Conservation (phyloP, 2,113 vertebrate genomes). For the Pterocles burchelli region DNA sequence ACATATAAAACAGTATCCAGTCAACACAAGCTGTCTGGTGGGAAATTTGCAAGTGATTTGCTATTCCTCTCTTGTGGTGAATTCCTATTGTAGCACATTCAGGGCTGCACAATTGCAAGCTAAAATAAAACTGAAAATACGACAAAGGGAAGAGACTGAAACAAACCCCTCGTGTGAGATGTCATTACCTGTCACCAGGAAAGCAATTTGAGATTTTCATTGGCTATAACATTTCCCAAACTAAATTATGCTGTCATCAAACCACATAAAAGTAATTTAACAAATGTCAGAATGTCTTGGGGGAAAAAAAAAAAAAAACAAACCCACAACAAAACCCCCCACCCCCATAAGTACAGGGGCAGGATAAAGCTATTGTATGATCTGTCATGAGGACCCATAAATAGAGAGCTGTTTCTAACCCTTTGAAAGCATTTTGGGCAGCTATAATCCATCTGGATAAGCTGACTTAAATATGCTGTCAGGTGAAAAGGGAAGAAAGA, state of each 20-base stretch:
- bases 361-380: background rate
- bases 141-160: background rate
- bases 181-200: background rate
- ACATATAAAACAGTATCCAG: background rate
- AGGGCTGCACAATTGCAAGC: background rate
- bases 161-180: background rate
- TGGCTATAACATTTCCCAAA: background rate
- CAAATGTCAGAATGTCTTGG: background rate
- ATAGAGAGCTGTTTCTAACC: background rate
- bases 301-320: fast-evolving
- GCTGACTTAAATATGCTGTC: background rate
- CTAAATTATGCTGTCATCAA: background rate
- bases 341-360: background rate
- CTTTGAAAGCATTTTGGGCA: background rate
- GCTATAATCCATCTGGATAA: background rate
- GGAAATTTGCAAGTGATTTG: background rate
- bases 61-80: background rate
- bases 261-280: background rate
- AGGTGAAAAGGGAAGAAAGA: background rate
- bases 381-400: background rate
- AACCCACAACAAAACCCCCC: no score
- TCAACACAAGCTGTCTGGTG: background rate
- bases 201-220: background rate
- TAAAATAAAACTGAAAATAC: background rate
- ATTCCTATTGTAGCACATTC: background rate